Conservation (phyloP, 1,140 invertebrate species). For the Heliconius hewitsoni region DNA sequence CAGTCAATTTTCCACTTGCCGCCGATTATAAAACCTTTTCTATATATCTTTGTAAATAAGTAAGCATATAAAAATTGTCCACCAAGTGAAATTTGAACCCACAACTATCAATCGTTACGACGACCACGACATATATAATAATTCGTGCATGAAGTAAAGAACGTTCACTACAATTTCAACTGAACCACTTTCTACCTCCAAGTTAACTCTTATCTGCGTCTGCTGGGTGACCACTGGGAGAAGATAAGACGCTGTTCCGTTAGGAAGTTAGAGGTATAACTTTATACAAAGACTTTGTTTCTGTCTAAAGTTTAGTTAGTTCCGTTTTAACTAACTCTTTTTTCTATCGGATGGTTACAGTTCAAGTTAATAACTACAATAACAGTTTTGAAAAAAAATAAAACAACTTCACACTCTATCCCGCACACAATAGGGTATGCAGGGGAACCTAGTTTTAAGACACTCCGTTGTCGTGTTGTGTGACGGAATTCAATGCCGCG, state of each 20-base stretch:
- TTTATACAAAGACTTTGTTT: not conserved
- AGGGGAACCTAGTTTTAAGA: too few relatives aligned
- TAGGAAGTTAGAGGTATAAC: not conserved
- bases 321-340: not conserved
- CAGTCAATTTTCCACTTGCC: slow-evolving; percentile 5
- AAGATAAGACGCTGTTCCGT: not conserved
- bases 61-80: not conserved
- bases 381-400: not conserved
- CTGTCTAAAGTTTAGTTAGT: not conserved
- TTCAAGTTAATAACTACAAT: not conserved
- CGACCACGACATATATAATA: not conserved
- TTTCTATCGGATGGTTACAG: not conserved
- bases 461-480: too few relatives aligned
- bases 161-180: not conserved
- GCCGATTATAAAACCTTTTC: not conserved
- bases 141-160: not conserved
- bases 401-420: too few relatives aligned
- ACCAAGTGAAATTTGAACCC: not conserved
- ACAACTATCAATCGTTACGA: not conserved
- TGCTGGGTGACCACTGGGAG: not conserved
- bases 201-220: not conserved
- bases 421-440: too few relatives aligned
- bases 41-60: not conserved
- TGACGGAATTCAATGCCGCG: too few relatives aligned
- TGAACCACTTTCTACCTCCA: not conserved